Conservation (phyloP, 2,797 vertebrate species). For the Tapirus indicus region DNA sequence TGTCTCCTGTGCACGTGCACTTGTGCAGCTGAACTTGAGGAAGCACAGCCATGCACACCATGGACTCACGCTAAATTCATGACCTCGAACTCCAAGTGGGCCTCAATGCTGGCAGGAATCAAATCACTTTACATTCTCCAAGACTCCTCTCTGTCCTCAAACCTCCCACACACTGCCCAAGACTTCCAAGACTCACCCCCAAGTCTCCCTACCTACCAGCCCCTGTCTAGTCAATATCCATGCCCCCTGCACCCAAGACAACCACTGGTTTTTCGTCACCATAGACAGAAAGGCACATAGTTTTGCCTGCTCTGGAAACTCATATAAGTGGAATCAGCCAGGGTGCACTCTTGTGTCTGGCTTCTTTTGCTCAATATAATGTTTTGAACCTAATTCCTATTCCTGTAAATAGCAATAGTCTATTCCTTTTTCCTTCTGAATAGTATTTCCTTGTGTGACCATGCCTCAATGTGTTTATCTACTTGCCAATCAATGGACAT, state of each 20-base stretch:
- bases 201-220: background rate
- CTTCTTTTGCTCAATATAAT: background rate
- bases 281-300: background rate
- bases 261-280: background rate
- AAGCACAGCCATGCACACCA: background rate
- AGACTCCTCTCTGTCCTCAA: background rate
- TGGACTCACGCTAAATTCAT: background rate
- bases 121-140: background rate
- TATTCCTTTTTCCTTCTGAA: background rate
- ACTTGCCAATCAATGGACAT: background rate
- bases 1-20: background rate
- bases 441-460: background rate
- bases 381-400: background rate
- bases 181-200: background rate
- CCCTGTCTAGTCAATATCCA: background rate
- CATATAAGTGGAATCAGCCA: background rate
- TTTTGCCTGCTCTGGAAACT: background rate
- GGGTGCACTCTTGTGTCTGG: background rate
- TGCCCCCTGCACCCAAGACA: background rate
- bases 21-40: background rate
- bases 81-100: background rate
- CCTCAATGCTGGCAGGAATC: background rate
- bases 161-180: background rate
- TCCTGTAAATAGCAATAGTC: background rate
- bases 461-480: background rate